Evolutionary conservation across 2,797 vertebrate genomes (phyloP).

Genomic region (Chrosomus eos): DNA sequence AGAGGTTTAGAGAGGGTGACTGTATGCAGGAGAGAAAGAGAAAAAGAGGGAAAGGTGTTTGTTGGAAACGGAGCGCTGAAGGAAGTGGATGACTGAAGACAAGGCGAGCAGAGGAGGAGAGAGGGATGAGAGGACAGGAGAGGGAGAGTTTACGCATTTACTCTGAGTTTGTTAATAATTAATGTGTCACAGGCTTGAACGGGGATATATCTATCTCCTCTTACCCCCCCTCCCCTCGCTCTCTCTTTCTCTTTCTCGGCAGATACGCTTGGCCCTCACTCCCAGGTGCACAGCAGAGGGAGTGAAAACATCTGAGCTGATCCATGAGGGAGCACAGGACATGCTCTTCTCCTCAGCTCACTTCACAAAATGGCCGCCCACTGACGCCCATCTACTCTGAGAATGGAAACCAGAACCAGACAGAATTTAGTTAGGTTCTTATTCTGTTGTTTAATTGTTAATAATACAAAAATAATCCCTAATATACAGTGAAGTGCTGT

Average conservation of each 20-base stretch:
- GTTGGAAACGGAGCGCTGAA: conserved; percentile 52
- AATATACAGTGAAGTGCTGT: conserved; percentile 26
- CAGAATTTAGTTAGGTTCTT: not conserved
- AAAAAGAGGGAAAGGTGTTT: conserved; percentile 60
- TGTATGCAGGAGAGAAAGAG: conserved; percentile 51
- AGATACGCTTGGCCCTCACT: conserved; percentile 51
- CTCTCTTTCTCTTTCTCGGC: conserved; percentile 59
- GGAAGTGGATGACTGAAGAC: conserved; percentile 51
- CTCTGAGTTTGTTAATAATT: conserved; percentile 84
- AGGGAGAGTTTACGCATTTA: conserved; percentile 82
- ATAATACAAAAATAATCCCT: conserved; percentile 17
- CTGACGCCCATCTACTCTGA: conserved; percentile 42
- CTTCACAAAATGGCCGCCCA: conserved; percentile 64
- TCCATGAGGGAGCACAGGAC: conserved; percentile 53
- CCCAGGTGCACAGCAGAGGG: conserved; percentile 57
- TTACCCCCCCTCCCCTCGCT: conserved; percentile 60
- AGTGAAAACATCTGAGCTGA: conserved; percentile 60
- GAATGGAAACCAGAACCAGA: conserved; percentile 45
- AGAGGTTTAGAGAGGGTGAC: conserved; percentile 48
- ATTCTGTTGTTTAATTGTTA: too few relatives aligned
- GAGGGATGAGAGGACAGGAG: conserved; percentile 58
- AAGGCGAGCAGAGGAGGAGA: conserved; percentile 65
- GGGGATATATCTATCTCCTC: conserved; percentile 69
- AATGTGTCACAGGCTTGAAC: conserved; percentile 84
- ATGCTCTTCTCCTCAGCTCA: conserved; percentile 65